A percentile compares a stretch with the other conserved stretches of the same genome.
Evolutionary conservation across 2,888 invertebrate species (phyloP).

Genomic region (Trichogramma dendrolimi): DNA sequence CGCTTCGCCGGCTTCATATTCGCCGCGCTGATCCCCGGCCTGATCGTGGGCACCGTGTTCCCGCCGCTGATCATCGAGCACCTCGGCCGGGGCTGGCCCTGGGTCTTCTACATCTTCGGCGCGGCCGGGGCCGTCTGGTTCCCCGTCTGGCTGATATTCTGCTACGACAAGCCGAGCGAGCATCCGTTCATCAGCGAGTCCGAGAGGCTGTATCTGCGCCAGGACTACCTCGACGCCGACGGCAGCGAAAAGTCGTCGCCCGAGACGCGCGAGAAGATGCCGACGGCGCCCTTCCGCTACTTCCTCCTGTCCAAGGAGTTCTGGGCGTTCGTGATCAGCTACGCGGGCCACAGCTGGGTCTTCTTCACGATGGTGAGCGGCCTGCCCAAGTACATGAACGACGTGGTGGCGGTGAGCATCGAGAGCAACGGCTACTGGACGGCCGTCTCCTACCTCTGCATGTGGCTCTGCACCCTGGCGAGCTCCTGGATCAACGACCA

Average conservation of each 20-base stretch:
- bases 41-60: constrained; percentile 57
- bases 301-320: constrained; percentile 58
- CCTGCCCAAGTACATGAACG: constrained; percentile 40
- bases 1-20: neutral
- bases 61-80: constrained; percentile 64
- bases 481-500: constrained; percentile 41
- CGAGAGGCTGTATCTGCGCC: constrained; percentile 26
- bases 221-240: constrained; percentile 16
- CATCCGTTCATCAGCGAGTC: constrained; percentile 34
- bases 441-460: constrained; percentile 43
- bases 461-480: constrained; percentile 40
- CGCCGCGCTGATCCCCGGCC: neutral
- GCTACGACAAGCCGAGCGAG: constrained; percentile 31
- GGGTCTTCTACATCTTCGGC: constrained; percentile 74
- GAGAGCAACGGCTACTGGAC: constrained; percentile 43
- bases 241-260: constrained; percentile 8
- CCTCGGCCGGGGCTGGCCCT: constrained; percentile 62
- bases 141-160: constrained; percentile 56
- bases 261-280: constrained; percentile 7
- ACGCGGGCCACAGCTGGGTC: constrained; percentile 20
- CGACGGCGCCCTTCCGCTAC: constrained; percentile 18
- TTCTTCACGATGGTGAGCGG: constrained; percentile 21
- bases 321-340: constrained; percentile 66
- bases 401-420: constrained; percentile 42
- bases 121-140: constrained; percentile 67